phyloP scores from a whole-genome alignment of 2,888 invertebrate genomes.

The Oeneis ivallda region DNA sequence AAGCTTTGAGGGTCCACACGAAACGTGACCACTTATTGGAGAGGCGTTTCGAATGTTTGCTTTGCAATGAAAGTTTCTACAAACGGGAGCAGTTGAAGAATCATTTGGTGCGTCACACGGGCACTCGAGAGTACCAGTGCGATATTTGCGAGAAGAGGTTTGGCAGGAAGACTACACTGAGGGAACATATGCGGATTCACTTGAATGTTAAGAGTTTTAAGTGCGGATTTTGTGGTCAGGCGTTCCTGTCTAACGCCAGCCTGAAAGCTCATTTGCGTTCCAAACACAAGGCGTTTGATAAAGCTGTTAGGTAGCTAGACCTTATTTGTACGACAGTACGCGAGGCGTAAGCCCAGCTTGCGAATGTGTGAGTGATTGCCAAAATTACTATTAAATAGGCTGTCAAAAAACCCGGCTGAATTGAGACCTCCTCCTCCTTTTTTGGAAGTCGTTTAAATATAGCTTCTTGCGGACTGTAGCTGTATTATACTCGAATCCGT shows the following conservation, averaged over 20 bases:
- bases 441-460: no score
- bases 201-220: constrained; percentile 47
- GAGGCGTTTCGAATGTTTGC: constrained; percentile 49
- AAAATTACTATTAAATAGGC: no score
- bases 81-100: constrained; percentile 43
- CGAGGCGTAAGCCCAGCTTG: no score
- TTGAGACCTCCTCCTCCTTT: no score
- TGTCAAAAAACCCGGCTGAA: no score
- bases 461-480: no score
- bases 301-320: neutral
- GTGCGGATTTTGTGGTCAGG: constrained; percentile 48
- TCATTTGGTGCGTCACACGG: constrained; percentile 47
- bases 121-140: constrained; percentile 36
- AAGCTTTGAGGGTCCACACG: constrained; percentile 60
- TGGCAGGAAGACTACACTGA: neutral
- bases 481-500: no score
- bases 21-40: constrained; percentile 56
- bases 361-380: no score
- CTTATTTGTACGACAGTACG: no score
- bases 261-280: constrained; percentile 27
- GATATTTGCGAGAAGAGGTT: constrained; percentile 7
- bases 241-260: constrained; percentile 54
- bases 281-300: neutral
- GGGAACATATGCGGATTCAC: constrained; percentile 41
- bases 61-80: constrained; percentile 46